Base-by-base conservation (phyloP, 2,888 invertebrate species). In the Heliconius ismenius region DNA sequence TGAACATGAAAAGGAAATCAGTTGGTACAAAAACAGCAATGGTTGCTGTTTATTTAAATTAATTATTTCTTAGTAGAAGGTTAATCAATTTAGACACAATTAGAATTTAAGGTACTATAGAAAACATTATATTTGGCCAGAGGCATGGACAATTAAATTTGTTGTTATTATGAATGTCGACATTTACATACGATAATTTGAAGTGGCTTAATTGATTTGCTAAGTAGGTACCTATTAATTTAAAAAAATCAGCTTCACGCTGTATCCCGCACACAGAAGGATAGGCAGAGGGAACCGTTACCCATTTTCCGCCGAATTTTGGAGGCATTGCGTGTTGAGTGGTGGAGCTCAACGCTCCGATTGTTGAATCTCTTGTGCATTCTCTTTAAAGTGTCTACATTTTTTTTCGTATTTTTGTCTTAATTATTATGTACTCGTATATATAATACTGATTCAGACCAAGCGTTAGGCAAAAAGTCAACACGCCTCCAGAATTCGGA, bases 121-220 rank as follows among this genome's bases (percentile, higher is more conserved):
- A 79, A 76, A 72, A 79, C 76, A 78, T 79, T 76, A 69, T 67
- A 78, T 79, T 79, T 78, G 72, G 84, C 84, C 82, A 77, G 79
- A 73, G 84, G 83, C 82, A 77, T 74, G 67, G 63, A 80, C 83
- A 82, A 83, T 83, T 81, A 83, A 82, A 77, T 82, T 80, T 67
- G 78, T 77, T 80, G 81, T 83, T 80, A 32, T 81, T 73, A 78
- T 79, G 80, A 83, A 84, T 82, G 82, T 82, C 81, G 82, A 81
- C 82, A 81, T 81, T 84, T 81, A 82, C 79, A 79, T 78, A 79
- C 76, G 69, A 24, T 67, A 70, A 64, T 77, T 80, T 79, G 72
- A 73, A 76, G 67, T 80, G 76, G 77, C 76, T 75, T 76, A 79
- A 80, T 77, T 32, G 74, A 79, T 81, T 63, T 80, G 79, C 62